Evolutionary conservation across 2,113 vertebrate genomes (phyloP), one percentile per base, ranked within the genome.

Genomic region (Cephalopterus ornatus): DNA sequence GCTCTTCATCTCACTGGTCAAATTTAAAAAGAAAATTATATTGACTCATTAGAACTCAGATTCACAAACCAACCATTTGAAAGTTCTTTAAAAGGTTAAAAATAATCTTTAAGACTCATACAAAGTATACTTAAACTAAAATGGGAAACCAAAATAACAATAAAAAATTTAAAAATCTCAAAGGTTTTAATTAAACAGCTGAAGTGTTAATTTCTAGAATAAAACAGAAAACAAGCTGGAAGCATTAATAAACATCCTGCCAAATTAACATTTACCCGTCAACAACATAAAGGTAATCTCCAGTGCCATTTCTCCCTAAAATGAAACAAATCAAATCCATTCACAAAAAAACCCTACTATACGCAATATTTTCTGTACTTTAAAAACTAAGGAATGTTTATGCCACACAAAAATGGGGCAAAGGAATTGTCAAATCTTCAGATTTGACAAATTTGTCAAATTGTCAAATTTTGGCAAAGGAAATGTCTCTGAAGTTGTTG

Each of bases 1-100:
- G 35, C 32, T 92, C 90, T 87, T 94, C 26, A 84, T 78, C 44
- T 80, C 11, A 5, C 52, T 62, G 41, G 33, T 90, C 92, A 90
- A 90, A 83, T 76, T 94, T 80, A 83, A 87, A 89, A 93, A 59
- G 46, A 70, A 80, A 90, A 78, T 83, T 35, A 65, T 44, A 84
- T 19, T 4, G 6, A 61, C 37, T 79, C 58, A 82, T 55, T 84
- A 63, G 28, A 92, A 47, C 44, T 84, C 56, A 74, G n/a, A 80
- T 81, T 83, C 65, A 88, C 47, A 84, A 91, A 39, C 11, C 35
- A 84, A 63, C 27, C 32, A 37, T 68, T 88, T 79, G 41, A 30
- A 89, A 83, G 37, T 49, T 61, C 35, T 91, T 76, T 67, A 50
- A 67, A 67, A 85, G 23, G 55, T 70, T 85, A 72, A 95, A 93